These are phyloP conservation scores for Heterodera schachtii DNA, from an alignment of 1,140 invertebrate species.

Conservation along the genomic window DNA sequence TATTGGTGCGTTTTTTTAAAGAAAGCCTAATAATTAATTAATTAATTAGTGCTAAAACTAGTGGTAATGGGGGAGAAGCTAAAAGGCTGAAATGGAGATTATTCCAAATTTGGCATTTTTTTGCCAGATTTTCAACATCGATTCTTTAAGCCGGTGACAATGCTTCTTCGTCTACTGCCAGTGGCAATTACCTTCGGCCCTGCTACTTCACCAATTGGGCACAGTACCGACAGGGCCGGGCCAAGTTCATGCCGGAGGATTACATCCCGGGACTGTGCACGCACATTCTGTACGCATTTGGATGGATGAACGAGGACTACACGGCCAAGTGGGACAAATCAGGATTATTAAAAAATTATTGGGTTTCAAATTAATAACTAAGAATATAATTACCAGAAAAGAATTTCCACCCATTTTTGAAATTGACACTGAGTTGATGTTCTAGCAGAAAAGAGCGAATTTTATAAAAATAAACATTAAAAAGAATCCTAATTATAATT, in stretches of 20 bases:
- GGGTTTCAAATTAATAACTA: conserved; percentile 11
- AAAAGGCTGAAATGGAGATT: neutral
- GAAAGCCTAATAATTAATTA: neutral
- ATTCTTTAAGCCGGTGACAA: neutral
- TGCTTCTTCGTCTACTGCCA: neutral
- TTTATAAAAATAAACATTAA: no score
- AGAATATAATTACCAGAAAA: no score
- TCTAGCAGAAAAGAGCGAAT: no score
- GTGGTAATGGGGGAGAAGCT: neutral
- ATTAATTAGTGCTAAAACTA: neutral
- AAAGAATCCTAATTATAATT: conserved; percentile 15
- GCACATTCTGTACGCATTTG: conserved; percentile 92
- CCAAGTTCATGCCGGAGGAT: conserved; percentile 89
- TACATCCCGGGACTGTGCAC: conserved; percentile 92
- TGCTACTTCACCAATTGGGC: conserved; percentile 98
- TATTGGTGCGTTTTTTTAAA: neutral
- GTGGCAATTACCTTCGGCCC: conserved; percentile 38
- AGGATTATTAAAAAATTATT: neutral
- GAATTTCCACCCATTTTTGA: no score
- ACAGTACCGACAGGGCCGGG: conserved; percentile 86
- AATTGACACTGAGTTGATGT: no score
- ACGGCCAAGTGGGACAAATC: conserved; percentile 70
- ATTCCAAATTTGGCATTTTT: neutral
- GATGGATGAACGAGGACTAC: conserved; percentile 91
- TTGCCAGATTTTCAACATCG: neutral